Conservation (phyloP, 2,113 vertebrate species). For the Brachyistius frenatus region DNA sequence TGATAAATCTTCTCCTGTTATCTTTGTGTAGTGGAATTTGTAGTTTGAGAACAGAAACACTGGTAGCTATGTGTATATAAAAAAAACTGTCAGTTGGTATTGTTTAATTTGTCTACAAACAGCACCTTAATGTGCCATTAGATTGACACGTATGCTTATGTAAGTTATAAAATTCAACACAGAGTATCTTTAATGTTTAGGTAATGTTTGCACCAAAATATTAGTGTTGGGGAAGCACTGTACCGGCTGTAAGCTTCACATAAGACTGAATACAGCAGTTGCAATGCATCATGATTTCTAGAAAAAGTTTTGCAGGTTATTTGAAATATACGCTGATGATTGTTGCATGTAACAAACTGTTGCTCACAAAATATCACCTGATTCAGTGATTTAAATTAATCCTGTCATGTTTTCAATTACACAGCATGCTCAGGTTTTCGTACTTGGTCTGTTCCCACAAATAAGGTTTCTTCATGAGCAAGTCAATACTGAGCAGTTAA, state of each 20-base stretch:
- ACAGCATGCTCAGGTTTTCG: constrained; percentile 49
- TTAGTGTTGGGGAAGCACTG: not conserved
- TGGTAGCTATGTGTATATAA: too few relatives aligned
- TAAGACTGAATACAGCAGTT: not conserved
- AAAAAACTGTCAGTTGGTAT: too few relatives aligned
- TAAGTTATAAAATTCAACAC: not conserved
- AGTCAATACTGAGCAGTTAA: constrained; percentile 64
- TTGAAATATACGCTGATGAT: constrained; percentile 32
- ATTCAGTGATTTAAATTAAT: constrained; percentile 66
- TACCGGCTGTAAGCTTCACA: not conserved
- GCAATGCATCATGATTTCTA: not conserved
- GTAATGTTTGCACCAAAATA: not conserved
- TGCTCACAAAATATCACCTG: constrained; percentile 64
- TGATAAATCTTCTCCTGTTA: too few relatives aligned
- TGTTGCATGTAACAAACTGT: constrained; percentile 28
- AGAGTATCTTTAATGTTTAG: not conserved
- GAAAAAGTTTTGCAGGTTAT: constrained; percentile 24
- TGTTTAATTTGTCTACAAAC: too few relatives aligned
- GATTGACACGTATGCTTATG: not conserved
- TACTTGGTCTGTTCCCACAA: constrained; percentile 60
- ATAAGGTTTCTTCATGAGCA: constrained; percentile 72
- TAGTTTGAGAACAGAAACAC: too few relatives aligned
- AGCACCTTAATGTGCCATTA: not conserved
- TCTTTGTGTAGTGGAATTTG: too few relatives aligned
- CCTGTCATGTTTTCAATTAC: constrained; percentile 69